Base-by-base conservation (phyloP, 1,140 invertebrate species). In the Macrotrachela quadricornifera region DNA sequence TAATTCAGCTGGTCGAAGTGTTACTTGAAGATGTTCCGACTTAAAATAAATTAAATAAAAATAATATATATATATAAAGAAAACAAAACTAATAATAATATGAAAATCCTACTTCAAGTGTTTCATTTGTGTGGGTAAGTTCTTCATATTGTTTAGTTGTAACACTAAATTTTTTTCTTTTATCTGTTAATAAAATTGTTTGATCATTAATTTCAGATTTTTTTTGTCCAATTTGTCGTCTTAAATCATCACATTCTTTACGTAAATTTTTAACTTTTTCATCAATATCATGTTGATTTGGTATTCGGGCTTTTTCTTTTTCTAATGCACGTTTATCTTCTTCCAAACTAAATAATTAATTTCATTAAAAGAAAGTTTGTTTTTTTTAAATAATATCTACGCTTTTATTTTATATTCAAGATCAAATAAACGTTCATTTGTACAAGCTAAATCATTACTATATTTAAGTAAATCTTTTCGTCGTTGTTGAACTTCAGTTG, bases 271-370 rank as follows among this genome's bases (percentile, higher is more conserved):
- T 30, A 30, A 8, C 21, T 30, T 30, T 30, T 30, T 30, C 21
- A 30, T 71, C 66, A n/a, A 67, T 60, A 57, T 70, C 66, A 63
- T 70, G 51, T 10, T 55, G 49, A n/a, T 51, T 71, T 39, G 68
- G 68, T 56, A 69, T 60, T 51, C 67, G 57, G 11, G 59, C 56
- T 59, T 63, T 67, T 51, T 71, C 67, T 49, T 62, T 62, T 47
- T 67, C 61, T 46, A 71, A 51, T 11, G 69, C 51, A 56, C 64
- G 63, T 56, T 63, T 65, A 56, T 71, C 68, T 58, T 71, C 67
- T 54, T 59, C 58, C 18, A 69, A 57, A 52, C 68, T 68, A 51
- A 12, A 60, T 15, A 10, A 54, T 11, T 48, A 13, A 10, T 14
- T 16, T 16, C 18, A 48, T 1, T 21, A 3, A 46, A 53, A 17